Conservation (phyloP, 2,888 invertebrate species). For the Palloptera scutellata region DNA sequence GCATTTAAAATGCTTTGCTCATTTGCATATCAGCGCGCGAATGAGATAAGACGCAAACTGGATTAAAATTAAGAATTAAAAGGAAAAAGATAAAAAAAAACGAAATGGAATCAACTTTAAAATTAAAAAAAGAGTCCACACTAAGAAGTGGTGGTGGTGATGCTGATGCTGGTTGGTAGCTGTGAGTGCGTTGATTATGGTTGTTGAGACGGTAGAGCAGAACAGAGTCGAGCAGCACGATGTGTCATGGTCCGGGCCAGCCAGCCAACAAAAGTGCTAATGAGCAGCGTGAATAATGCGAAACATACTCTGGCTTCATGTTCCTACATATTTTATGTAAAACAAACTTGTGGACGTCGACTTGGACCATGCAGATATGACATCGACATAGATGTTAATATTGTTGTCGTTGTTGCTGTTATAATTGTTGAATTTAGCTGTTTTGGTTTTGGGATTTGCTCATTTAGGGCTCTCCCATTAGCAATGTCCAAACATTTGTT, state of each 20-base stretch:
- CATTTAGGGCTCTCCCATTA: background rate
- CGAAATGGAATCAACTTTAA: too few species aligned
- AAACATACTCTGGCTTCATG: conserved; percentile 19
- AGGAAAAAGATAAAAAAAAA: too few species aligned
- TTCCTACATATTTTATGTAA: conserved; percentile 19
- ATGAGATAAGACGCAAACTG: conserved; percentile 19
- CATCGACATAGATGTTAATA: background rate
- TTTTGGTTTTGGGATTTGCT: background rate
- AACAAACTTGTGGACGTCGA: background rate
- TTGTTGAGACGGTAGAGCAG: background rate
- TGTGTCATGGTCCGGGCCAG: too few species aligned
- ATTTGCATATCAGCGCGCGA: background rate
- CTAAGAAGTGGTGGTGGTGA: too few species aligned
- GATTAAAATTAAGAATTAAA: background rate
- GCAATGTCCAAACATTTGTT: background rate
- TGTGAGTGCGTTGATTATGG: too few species aligned
- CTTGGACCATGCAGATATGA: background rate
- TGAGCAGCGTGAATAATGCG: conserved; percentile 23
- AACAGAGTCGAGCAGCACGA: background rate
- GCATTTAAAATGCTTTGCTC: background rate
- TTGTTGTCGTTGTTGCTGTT: conserved; percentile 1
- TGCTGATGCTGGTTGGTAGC: too few species aligned
- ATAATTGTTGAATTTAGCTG: conserved; percentile 10
- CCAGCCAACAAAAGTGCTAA: conserved; percentile 17
- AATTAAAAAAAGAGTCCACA: too few species aligned